Percentiles rank a stretch among this genome's conserved stretches.
phyloP scores from a whole-genome alignment of 2,113 vertebrate species.

The Gnathonemus echidnorhynchus region DNA sequence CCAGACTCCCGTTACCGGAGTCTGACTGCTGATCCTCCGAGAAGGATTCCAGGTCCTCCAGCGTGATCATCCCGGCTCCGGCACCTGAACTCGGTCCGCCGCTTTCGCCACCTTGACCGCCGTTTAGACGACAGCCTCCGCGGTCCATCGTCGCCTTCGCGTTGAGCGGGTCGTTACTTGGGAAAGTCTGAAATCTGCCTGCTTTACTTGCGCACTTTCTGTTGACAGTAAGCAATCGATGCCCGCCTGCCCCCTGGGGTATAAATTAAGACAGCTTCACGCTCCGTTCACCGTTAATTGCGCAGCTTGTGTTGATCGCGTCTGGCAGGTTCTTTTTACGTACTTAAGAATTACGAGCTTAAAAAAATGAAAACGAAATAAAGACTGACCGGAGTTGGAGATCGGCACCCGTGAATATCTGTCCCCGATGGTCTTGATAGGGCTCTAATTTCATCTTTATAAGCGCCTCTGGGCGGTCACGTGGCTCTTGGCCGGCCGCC shows the following conservation, averaged over 20 bases:
- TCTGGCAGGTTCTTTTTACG: background rate
- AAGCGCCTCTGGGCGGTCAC: conserved; percentile 34
- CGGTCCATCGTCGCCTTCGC: conserved; percentile 52
- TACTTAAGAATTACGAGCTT: background rate
- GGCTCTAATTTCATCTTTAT: conserved; percentile 42
- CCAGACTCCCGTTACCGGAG: conserved; percentile 59
- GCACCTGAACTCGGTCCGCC: conserved; percentile 28
- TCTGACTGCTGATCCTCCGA: conserved; percentile 63
- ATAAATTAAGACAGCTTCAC: conserved; percentile 24
- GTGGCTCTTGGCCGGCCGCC: conserved; percentile 31
- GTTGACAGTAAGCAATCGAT: too few relatives aligned
- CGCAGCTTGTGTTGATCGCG: background rate
- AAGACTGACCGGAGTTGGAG: background rate
- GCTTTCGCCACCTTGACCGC: conserved; percentile 32
- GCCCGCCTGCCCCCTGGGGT: background rate
- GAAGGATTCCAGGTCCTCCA: conserved; percentile 75
- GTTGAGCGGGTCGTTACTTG: background rate
- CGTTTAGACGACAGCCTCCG: conserved; percentile 64
- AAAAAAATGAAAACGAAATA: background rate
- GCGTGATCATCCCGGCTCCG: conserved; percentile 60
- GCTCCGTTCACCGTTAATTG: conserved; percentile 15
- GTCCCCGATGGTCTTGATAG: background rate
- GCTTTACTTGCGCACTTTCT: background rate
- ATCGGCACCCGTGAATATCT: background rate
- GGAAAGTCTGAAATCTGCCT: background rate